A percentile compares a stretch with the other conserved stretches of the same genome.
These are phyloP conservation scores for Cassiopea xamachana DNA, from an alignment of 30 jellyfish, hydroid and myxozoan genomes.

Conservation along the genomic window DNA sequence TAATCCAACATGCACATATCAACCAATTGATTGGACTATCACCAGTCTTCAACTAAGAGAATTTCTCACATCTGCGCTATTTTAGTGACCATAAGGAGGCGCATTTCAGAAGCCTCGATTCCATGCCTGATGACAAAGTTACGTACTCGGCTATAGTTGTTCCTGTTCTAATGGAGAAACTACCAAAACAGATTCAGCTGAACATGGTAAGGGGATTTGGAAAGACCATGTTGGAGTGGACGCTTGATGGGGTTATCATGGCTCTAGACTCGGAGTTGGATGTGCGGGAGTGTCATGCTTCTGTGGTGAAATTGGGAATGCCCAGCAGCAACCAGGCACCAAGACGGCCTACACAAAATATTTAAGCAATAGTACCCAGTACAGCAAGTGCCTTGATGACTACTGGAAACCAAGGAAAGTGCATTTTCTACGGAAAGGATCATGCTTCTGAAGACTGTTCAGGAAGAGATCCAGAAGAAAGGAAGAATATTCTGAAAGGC, in stretches of 20 bases:
- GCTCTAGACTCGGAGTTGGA: slow-evolving; percentile 30
- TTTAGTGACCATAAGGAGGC: slow-evolving; percentile 37
- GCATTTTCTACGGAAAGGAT: not conserved
- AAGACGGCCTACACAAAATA: slow-evolving; percentile 2
- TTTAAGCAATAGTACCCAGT: not conserved
- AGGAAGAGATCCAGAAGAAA: slow-evolving; percentile 20
- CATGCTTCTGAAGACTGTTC: not conserved
- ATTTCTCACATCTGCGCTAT: slow-evolving; percentile 1
- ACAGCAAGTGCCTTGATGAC: not conserved
- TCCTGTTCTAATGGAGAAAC: slow-evolving; percentile 33
- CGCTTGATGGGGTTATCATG: slow-evolving; percentile 6
- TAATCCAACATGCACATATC: slow-evolving; percentile 2
- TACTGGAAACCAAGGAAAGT: not conserved
- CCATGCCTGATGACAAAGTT: slow-evolving; percentile 1
- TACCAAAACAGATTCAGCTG: not conserved
- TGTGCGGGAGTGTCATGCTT: slow-evolving; percentile 16
- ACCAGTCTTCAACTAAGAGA: slow-evolving; percentile 12
- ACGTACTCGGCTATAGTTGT: slow-evolving; percentile 27
- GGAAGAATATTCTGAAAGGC: slow-evolving; percentile 16
- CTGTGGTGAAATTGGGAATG: not conserved
- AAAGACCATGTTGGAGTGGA: slow-evolving; percentile 27
- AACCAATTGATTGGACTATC: not conserved
- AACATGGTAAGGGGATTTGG: slow-evolving; percentile 1
- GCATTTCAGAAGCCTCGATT: slow-evolving; percentile 5
- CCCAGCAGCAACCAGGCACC: not conserved